phyloP scores from a whole-genome alignment of 2,888 invertebrate genomes.

The Machimus atricapillus region DNA sequence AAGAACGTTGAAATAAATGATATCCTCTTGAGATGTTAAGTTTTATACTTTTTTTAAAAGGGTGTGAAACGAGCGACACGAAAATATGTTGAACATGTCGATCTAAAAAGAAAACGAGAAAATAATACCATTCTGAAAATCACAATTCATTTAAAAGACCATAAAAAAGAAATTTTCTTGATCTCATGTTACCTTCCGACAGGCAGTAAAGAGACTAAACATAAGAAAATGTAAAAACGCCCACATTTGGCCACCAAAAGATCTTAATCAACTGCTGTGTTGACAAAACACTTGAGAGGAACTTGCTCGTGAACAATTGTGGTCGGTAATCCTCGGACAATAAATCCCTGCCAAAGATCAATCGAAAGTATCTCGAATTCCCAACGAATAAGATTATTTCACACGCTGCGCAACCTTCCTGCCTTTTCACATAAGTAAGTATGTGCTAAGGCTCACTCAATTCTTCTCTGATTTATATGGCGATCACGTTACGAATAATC shows the following conservation, averaged over 20 bases:
- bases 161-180: not conserved
- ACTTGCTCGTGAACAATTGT: conserved; percentile 22
- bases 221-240: conserved; percentile 1
- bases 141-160: not conserved
- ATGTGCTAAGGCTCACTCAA: not conserved
- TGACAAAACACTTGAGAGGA: conserved; percentile 35
- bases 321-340: conserved; percentile 32
- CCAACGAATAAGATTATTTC: not conserved
- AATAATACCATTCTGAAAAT: not conserved
- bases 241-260: conserved; percentile 18
- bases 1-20: too few relatives aligned
- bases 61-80: not conserved
- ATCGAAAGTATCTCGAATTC: not conserved
- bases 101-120: not conserved
- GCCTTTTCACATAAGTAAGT: not conserved
- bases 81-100: not conserved
- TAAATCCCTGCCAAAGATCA: not conserved
- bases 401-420: conserved; percentile 6
- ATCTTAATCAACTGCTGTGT: conserved; percentile 12
- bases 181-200: not conserved
- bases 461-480: not conserved
- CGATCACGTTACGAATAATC: conserved; percentile 21
- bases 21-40: too few relatives aligned
- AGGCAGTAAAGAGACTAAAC: not conserved
- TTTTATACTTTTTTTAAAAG: not conserved